A percentile compares a stretch with the other conserved stretches of the same genome.
phyloP scores from a whole-genome alignment of 2,113 vertebrate genomes.

The Engystomops pustulosus region DNA sequence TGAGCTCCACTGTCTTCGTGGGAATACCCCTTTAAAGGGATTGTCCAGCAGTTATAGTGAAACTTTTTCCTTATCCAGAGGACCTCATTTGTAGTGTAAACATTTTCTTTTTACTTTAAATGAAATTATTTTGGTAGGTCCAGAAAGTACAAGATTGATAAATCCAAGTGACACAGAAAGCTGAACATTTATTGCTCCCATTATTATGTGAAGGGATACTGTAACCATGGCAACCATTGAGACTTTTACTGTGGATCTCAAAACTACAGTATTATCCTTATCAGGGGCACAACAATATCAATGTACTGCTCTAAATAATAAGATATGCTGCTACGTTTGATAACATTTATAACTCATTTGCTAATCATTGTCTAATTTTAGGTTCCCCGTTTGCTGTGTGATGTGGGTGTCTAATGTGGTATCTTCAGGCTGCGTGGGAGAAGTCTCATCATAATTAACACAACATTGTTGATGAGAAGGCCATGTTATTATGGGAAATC shows the following conservation, averaged over 20 bases:
- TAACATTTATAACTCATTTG: not conserved
- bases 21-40: too few species aligned
- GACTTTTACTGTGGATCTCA: not conserved
- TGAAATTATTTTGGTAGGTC: not conserved
- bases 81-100: too few species aligned
- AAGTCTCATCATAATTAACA: slow-evolving; percentile 5
- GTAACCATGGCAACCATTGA: not conserved
- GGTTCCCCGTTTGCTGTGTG: not conserved
- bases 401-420: not conserved
- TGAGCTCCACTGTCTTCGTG: too few species aligned
- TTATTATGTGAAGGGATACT: not conserved
- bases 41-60: too few species aligned
- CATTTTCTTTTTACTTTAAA: too few species aligned
- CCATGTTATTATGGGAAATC: slow-evolving; percentile 21
- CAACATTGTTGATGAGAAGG: not conserved
- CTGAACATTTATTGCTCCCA: not conserved
- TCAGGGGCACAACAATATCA: not conserved
- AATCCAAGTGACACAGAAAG: not conserved
- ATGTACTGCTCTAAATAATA: not conserved
- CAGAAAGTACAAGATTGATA: not conserved
- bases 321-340: not conserved
- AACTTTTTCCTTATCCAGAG: too few species aligned
- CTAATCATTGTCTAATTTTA: not conserved
- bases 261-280: not conserved
- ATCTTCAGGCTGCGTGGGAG: not conserved